Conservation (phyloP, 1,140 invertebrate genomes). For the Eurosta solidaginis region DNA sequence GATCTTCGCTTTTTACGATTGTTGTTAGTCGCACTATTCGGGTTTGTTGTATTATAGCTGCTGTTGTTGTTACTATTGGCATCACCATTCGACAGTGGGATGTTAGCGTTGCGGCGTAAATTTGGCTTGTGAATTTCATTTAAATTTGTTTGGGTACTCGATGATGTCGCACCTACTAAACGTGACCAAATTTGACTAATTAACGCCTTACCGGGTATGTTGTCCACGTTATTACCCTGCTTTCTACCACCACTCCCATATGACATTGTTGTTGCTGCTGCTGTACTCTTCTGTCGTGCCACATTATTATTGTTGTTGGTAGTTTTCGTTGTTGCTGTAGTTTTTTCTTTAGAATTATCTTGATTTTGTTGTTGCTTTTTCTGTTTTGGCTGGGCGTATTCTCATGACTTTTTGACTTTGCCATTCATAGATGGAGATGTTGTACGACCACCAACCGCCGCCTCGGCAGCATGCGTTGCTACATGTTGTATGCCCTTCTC, state of each 20-base stretch:
- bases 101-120: neutral
- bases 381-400: conserved; percentile 52
- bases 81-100: neutral
- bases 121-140: neutral
- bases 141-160: neutral
- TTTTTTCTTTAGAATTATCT: conserved; percentile 41
- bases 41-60: conserved; percentile 28
- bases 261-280: conserved; percentile 24
- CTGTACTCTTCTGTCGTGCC: neutral
- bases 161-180: neutral
- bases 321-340: conserved; percentile 33
- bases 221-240: too few relatives aligned
- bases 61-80: conserved; percentile 17
- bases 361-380: conserved; percentile 39
- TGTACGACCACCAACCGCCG: conserved; percentile 45
- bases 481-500: conserved; percentile 80
- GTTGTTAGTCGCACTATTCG: conserved; percentile 35
- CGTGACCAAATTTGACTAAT: neutral
- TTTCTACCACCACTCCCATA: neutral
- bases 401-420: conserved; percentile 59
- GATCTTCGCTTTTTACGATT: conserved; percentile 53
- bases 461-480: conserved; percentile 72
- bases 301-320: conserved; percentile 32
- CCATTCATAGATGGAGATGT: conserved; percentile 45
- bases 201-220: neutral